Base-by-base conservation (phyloP, 2,888 invertebrate genomes). In the Meganola albula region DNA sequence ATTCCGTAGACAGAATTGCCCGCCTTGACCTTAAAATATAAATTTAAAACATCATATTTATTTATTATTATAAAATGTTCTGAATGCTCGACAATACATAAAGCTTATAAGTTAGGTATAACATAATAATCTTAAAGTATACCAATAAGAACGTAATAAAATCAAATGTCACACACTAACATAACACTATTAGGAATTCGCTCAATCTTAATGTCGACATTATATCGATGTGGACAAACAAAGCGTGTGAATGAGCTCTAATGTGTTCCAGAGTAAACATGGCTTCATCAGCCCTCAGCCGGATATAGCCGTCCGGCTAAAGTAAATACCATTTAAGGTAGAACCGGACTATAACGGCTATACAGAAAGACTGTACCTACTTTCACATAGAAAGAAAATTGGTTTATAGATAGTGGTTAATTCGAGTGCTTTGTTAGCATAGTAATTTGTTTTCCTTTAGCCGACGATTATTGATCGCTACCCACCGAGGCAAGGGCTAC, bases 301-400 rank as follows among this genome's bases (percentile, higher is more conserved):
- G 53, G 53, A 53, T 55, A 43, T 48, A 38, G 56, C 49, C 39
- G 45, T 55, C 53, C 13, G 25, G n/a, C n/a, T n/a, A 37, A 27
- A 21, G 49, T 43, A 47, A 51, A 52, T 51, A 54, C 20, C 31
- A 39, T 32, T 44, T 35, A 10, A 20, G 8, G 20, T 20, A 20
- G 20, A n/a, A 20, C 20, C 16, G 6, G 16, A 16, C 6, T 6
- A 6, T 16, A 6, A 16, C 6, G 16, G 16, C 16, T 16, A 16
- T 5, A 5, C 6, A 6, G 6, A 4, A 16, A 4, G 4, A 16
- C 6, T 16, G 6, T 16, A 16, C 6, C 4, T 4, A 6, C 4
- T 6, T 5, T 6, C 16, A 16, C 6, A 16, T 16, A 16, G 16
- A 5, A 5, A 16, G 4, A 5, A 16, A 5, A 16, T 6, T 16